A percentile compares a stretch with the other conserved stretches of the same genome.
These are phyloP conservation scores for Elaphurus davidianus DNA, from an alignment of 2,113 vertebrate genomes.

Conservation along the genomic window DNA sequence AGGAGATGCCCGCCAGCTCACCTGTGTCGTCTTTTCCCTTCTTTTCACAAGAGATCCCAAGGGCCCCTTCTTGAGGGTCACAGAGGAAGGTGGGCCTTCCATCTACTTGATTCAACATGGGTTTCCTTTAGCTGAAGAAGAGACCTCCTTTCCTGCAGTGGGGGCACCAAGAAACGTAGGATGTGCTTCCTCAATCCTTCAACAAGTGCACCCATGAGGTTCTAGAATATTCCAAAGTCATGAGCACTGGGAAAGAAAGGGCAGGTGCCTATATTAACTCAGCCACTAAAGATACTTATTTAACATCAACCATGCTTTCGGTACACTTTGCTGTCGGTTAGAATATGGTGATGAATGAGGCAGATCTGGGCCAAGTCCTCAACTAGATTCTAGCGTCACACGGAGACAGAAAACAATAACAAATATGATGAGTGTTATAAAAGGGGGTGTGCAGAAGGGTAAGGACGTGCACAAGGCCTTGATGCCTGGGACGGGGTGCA, in stretches of 20 bases:
- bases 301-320: not conserved
- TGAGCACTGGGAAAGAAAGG: not conserved
- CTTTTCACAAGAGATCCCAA: not conserved
- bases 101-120: not conserved
- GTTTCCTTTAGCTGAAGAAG: not conserved
- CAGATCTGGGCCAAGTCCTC: not conserved
- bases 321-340: not conserved
- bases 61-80: not conserved
- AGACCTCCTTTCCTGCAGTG: not conserved
- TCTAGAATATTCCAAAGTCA: not conserved
- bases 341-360: not conserved
- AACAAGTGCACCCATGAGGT: rapidly evolving
- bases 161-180: not conserved
- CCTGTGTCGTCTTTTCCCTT: not conserved
- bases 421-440: rapidly evolving
- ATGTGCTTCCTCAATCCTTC: not conserved
- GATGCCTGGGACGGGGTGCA: too few species aligned
- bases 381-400: not conserved
- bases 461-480: rapidly evolving
- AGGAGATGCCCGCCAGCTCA: rapidly evolving
- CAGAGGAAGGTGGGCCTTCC: not conserved
- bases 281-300: not conserved
- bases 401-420: not conserved
- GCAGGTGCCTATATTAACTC: not conserved
- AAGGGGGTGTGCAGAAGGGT: not conserved